Percentiles rank a stretch among this genome's conserved stretches.
These are phyloP conservation scores for Cochlearius cochlearius DNA, from an alignment of 2,113 vertebrate genomes.

Conservation along the genomic window DNA sequence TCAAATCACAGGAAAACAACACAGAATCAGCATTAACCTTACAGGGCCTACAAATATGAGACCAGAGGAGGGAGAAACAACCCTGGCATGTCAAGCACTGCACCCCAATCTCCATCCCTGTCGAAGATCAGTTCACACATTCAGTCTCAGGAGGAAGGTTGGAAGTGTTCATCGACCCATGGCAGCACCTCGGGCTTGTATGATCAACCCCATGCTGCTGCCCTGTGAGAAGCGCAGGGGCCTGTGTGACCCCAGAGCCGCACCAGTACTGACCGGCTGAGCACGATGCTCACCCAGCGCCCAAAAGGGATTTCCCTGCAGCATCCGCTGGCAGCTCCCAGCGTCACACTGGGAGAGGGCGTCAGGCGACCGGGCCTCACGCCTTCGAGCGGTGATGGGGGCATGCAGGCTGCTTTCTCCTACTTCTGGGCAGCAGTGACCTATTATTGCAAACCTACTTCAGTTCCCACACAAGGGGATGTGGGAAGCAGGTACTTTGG, in stretches of 20 bases:
- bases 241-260: background rate
- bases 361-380: background rate
- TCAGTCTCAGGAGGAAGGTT: background rate
- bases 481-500: background rate
- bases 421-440: background rate
- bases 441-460: background rate
- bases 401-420: background rate
- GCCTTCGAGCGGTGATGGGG: accelerated
- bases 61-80: background rate
- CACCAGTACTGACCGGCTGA: background rate
- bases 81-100: background rate
- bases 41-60: background rate
- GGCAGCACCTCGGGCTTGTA: background rate
- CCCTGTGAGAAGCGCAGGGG: background rate
- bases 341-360: background rate
- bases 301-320: background rate
- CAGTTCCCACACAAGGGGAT: background rate
- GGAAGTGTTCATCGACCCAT: background rate
- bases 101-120: background rate
- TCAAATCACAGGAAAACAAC: background rate
- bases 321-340: background rate
- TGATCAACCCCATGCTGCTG: background rate
- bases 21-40: background rate
- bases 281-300: background rate
- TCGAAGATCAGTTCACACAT: background rate